Conservation (phyloP, 2,888 invertebrate genomes). For the Orthonevra nobilis region DNA sequence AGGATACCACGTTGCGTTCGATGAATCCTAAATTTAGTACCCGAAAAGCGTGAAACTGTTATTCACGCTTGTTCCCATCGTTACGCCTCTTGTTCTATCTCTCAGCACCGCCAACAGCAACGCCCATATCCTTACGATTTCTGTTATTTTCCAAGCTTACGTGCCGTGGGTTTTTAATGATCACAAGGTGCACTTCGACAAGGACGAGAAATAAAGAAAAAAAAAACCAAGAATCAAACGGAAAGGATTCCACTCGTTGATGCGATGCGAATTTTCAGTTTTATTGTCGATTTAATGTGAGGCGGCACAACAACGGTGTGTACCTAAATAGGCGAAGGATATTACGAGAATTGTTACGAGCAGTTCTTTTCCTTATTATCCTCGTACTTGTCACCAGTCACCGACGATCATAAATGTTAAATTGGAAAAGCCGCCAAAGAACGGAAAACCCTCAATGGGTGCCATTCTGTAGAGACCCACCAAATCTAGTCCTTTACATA, state of each 20-base stretch:
- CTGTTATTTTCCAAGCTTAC: constrained; percentile 48
- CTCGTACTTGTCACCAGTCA: constrained; percentile 20
- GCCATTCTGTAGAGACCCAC: neutral
- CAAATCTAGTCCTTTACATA: no score
- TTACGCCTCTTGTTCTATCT: constrained; percentile 4
- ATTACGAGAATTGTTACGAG: constrained; percentile 9
- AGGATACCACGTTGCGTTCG: no score
- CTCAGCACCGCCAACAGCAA: neutral
- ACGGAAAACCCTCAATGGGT: neutral
- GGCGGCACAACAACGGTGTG: constrained; percentile 41
- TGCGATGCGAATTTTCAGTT: constrained; percentile 46
- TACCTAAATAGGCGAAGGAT: constrained; percentile 37
- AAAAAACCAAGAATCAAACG: neutral
- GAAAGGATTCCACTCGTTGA: constrained; percentile 27
- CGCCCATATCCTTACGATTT: constrained; percentile 25
- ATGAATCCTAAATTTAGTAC: constrained; percentile 46
- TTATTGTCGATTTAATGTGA: constrained; percentile 55
- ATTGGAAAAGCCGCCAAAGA: constrained; percentile 36
- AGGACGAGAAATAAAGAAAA: neutral
- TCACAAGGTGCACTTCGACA: constrained; percentile 51
- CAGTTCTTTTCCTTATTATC: constrained; percentile 28
- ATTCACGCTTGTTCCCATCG: constrained; percentile 26
- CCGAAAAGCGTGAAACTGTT: constrained; percentile 15
- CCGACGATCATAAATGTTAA: constrained; percentile 58
- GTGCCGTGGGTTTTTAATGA: constrained; percentile 59